These are phyloP conservation scores for Gracilinanus agilis DNA, from an alignment of 2,113 vertebrate genomes.

Conservation along the genomic window DNA sequence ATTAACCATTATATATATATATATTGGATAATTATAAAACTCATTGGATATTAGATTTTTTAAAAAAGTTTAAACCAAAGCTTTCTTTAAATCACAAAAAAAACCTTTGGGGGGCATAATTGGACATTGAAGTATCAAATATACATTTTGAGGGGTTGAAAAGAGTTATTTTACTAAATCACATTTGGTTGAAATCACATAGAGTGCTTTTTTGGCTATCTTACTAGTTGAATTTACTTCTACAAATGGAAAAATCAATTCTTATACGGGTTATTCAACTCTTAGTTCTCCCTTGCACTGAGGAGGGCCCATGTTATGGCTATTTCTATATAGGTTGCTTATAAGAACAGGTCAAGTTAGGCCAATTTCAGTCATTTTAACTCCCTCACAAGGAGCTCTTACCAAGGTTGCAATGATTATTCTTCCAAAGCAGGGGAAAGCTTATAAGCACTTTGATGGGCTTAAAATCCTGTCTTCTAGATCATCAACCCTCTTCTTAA, in stretches of 20 bases:
- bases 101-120: slow-evolving; percentile 59
- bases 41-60: slow-evolving; percentile 47
- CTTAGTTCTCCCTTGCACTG: slow-evolving; percentile 51
- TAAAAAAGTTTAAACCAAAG: background rate
- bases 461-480: slow-evolving; percentile 67
- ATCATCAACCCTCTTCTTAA: slow-evolving; percentile 26
- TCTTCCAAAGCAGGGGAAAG: slow-evolving; percentile 56
- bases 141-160: slow-evolving; percentile 47
- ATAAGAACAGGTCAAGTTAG: slow-evolving; percentile 43
- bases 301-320: slow-evolving; percentile 38
- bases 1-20: background rate
- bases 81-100: slow-evolving; percentile 26
- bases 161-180: slow-evolving; percentile 65
- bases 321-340: slow-evolving; percentile 56
- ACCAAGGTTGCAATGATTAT: slow-evolving; percentile 67
- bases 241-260: slow-evolving; percentile 72
- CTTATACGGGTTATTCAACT: slow-evolving; percentile 51
- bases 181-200: slow-evolving; percentile 66
- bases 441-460: slow-evolving; percentile 73
- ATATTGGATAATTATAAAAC: slow-evolving; percentile 9
- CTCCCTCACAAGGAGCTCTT: slow-evolving; percentile 53
- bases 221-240: slow-evolving; percentile 64
- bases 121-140: slow-evolving; percentile 65
- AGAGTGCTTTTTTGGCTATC: slow-evolving; percentile 62
- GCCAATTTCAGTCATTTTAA: slow-evolving; percentile 61